These are phyloP conservation scores for Oryzaephilus surinamensis DNA, from an alignment of 1,140 invertebrate genomes.

Conservation along the genomic window DNA sequence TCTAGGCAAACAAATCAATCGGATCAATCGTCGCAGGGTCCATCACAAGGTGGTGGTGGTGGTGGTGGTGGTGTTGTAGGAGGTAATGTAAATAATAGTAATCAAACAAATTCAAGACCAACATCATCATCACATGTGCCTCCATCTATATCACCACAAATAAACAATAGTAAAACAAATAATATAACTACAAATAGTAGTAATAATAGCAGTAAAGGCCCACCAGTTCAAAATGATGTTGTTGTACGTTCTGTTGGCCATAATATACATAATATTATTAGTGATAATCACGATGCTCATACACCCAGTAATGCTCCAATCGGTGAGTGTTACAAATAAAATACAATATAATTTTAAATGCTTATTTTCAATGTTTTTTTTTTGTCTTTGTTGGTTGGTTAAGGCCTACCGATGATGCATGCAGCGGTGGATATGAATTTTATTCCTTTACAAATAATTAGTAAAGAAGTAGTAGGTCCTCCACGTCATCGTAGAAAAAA, in stretches of 20 bases:
- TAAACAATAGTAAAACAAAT: not conserved
- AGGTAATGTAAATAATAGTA: not conserved
- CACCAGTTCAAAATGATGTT: too few species aligned
- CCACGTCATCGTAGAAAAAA: constrained; percentile 37
- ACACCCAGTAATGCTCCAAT: constrained; percentile 5
- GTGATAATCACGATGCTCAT: constrained; percentile 9
- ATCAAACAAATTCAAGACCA: constrained; percentile 6
- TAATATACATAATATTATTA: constrained; percentile 2
- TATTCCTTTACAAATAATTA: constrained; percentile 10
- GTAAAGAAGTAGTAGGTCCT: constrained; percentile 21
- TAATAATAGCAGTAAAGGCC: too few species aligned
- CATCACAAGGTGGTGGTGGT: not conserved
- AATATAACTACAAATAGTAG: too few species aligned
- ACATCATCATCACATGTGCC: constrained; percentile 6
- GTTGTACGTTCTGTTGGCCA: too few species aligned
- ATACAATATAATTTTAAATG: too few species aligned
- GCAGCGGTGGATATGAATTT: constrained; percentile 11
- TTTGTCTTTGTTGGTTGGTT: not conserved
- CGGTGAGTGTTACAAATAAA: constrained; percentile 7
- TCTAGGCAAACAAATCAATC: constrained; percentile 2
- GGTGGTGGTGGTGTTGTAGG: not conserved
- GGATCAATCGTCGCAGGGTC: constrained; percentile 1
- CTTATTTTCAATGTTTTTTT: too few species aligned
- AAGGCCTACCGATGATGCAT: constrained; percentile 10
- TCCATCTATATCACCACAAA: constrained; percentile 7